Evolutionary conservation across 2,888 invertebrate species (phyloP).

Genomic region (Spodoptera picta): DNA sequence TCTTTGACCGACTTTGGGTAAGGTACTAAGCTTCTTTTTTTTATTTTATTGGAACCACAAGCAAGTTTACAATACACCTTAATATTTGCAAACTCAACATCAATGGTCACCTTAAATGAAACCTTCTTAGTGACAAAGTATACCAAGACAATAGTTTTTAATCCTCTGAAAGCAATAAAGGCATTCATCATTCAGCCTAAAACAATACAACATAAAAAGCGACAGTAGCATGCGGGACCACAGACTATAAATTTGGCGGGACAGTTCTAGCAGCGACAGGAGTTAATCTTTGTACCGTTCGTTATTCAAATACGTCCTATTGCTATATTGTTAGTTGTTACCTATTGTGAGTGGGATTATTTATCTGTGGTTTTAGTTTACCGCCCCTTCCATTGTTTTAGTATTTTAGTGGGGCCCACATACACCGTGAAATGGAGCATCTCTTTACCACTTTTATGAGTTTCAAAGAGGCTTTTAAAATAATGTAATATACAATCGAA

Average conservation of each 20-base stretch:
- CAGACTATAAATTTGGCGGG: conserved; percentile 57
- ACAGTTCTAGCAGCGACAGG: conserved; percentile 33
- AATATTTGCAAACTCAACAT: no score
- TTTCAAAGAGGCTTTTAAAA: no score
- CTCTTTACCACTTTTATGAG: no score
- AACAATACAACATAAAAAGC: conserved; percentile 55
- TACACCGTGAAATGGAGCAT: neutral
- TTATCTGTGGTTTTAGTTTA: conserved; percentile 36
- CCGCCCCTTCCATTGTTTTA: conserved; percentile 34
- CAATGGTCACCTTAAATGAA: no score
- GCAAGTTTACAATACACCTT: no score
- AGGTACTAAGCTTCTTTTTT: no score
- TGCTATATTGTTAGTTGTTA: conserved; percentile 31
- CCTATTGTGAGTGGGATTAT: conserved; percentile 31
- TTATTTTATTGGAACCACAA: no score
- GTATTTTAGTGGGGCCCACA: conserved; percentile 10
- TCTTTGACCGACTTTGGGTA: no score
- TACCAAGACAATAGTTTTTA: conserved; percentile 17
- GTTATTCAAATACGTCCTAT: conserved; percentile 54
- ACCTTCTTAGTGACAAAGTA: neutral
- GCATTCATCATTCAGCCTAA: conserved; percentile 45
- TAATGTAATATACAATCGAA: no score
- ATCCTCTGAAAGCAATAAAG: conserved; percentile 27
- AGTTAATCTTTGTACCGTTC: conserved; percentile 57
- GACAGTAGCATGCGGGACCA: conserved; percentile 55